Conservation (phyloP, 2,888 invertebrate genomes). For the Chymomyza caudatula region DNA sequence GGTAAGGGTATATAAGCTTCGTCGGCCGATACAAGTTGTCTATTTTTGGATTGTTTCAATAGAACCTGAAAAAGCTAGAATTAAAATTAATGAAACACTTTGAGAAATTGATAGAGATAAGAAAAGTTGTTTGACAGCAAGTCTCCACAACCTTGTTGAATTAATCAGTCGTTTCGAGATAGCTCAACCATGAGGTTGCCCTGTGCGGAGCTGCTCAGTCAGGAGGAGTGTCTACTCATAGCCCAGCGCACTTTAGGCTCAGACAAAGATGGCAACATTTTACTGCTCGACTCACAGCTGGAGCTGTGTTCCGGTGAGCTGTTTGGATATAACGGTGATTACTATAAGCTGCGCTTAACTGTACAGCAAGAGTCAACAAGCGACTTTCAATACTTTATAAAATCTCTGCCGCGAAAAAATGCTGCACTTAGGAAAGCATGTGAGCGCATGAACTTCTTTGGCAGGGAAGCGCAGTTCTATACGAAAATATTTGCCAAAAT, state of each 20-base stretch:
- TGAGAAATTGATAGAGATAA: slow-evolving; percentile 41
- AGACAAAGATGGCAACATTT: slow-evolving; percentile 28
- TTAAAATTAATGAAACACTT: no score
- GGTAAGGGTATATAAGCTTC: no score
- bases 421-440: slow-evolving; percentile 53
- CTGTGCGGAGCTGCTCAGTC: slow-evolving; percentile 42
- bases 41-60: no score
- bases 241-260: slow-evolving; percentile 47
- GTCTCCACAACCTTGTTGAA: no score
- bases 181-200: background rate
- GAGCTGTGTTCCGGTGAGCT: slow-evolving; percentile 53
- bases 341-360: slow-evolving; percentile 62
- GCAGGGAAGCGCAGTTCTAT: slow-evolving; percentile 61
- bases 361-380: background rate
- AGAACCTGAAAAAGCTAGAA: no score
- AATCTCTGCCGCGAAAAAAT: slow-evolving; percentile 67
- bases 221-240: slow-evolving; percentile 57
- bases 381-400: slow-evolving; percentile 63
- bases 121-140: slow-evolving; percentile 12
- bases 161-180: background rate
- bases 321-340: slow-evolving; percentile 75
- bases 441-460: slow-evolving; percentile 66
- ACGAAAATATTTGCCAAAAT: slow-evolving; percentile 63
- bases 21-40: no score
- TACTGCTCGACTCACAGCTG: slow-evolving; percentile 42